These are phyloP conservation scores for Rhamphomyia laevipes DNA, from an alignment of 2,888 invertebrate genomes.

Conservation along the genomic window DNA sequence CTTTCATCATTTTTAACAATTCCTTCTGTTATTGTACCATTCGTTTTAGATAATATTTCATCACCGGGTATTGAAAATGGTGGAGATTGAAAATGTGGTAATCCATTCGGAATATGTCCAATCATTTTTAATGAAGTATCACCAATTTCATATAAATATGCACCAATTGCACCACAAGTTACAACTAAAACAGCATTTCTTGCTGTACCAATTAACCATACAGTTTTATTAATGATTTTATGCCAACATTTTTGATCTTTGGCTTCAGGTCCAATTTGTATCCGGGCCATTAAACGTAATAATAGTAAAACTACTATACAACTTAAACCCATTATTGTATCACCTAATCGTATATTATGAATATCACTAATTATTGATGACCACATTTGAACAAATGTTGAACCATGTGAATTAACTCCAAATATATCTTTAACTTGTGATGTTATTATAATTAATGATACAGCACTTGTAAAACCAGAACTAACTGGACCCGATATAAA, in stretches of 20 bases:
- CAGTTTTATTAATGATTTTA: constrained; percentile 47
- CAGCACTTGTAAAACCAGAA: constrained; percentile 82
- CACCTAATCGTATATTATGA: constrained; percentile 54
- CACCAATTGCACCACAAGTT: constrained; percentile 52
- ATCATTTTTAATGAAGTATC: constrained; percentile 48
- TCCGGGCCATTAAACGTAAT: constrained; percentile 61
- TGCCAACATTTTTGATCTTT: constrained; percentile 44
- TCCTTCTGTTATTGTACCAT: constrained; percentile 31
- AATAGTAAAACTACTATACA: constrained; percentile 64
- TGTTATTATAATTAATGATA: constrained; percentile 75
- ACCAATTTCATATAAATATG: constrained; percentile 48
- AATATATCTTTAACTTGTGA: constrained; percentile 78
- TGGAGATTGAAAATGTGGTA: constrained; percentile 54
- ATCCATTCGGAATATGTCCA: constrained; percentile 60
- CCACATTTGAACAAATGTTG: constrained; percentile 71
- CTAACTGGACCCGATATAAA: constrained; percentile 85
- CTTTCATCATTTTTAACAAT: constrained; percentile 16
- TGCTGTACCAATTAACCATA: constrained; percentile 69
- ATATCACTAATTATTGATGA: constrained; percentile 58
- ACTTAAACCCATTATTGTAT: constrained; percentile 59
- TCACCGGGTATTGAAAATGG: constrained; percentile 51
- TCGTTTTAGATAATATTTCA: not conserved
- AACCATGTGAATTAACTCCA: constrained; percentile 59
- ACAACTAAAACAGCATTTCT: constrained; percentile 78
- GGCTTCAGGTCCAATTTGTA: constrained; percentile 47